A percentile compares a stretch with the other conserved stretches of the same genome.
Conservation (phyloP, 2,888 invertebrate species). For the Hipparchia sbordonii region DNA sequence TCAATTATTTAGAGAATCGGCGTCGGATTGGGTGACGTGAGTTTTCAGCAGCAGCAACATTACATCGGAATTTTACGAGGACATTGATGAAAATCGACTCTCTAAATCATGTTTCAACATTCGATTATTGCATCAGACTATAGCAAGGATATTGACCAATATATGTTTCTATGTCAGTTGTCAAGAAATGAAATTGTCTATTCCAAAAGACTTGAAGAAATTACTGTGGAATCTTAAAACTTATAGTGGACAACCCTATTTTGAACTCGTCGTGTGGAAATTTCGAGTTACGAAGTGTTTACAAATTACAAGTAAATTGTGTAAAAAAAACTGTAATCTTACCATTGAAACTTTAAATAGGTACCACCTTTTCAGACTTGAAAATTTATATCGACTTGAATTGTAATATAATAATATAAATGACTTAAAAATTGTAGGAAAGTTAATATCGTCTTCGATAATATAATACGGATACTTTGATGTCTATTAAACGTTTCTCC, state of each 20-base stretch:
- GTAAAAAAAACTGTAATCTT: background rate
- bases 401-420: conserved; percentile 23
- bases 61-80: background rate
- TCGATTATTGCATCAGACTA: background rate
- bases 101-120: background rate
- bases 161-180: background rate
- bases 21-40: conserved; percentile 24
- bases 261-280: conserved; percentile 3
- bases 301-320: background rate
- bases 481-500: conserved; percentile 73
- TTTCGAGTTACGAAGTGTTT: background rate
- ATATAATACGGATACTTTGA: conserved; percentile 58
- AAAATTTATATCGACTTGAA: conserved; percentile 33
- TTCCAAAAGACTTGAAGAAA: background rate
- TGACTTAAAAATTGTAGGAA: conserved; percentile 37
- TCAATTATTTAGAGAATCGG: conserved; percentile 26
- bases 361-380: conserved; percentile 9
- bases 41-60: conserved; percentile 5
- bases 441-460: conserved; percentile 31
- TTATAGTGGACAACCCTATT: conserved; percentile 4
- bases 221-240: background rate
- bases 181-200: conserved; percentile 3
- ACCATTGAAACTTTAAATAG: background rate
- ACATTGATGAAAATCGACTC: background rate
- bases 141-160: background rate